Evolutionary conservation across 2,888 invertebrate genomes (phyloP), one percentile per base, ranked within the genome.

Genomic region (Mythimna albipuncta): DNA sequence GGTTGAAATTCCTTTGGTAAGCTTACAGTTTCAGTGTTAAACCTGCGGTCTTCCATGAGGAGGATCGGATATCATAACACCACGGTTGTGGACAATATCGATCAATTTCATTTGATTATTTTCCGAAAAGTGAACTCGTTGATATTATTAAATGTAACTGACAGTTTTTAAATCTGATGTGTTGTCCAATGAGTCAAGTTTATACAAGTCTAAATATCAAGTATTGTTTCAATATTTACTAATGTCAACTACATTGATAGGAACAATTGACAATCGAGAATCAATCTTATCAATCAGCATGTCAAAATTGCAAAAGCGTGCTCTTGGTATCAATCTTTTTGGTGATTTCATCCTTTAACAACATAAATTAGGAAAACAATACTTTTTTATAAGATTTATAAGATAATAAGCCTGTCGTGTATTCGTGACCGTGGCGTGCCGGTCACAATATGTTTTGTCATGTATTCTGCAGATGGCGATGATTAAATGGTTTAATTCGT

Each of bases 11-110:
- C 7, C 35, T 2, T n/a, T 70, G 41, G 9, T n/a, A 1, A 10
- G 47, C n/a, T 26, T 2, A 0, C 11, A 58, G 54, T 77, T 86
- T 82, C 85, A 88, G 85, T 85, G 86, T 84, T 85, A 84, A 89
- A 84, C 85, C 81, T 90, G 85, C 74, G 85, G 85, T 88, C 85
- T 87, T 75, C 80, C 64, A 80, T 67, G 72, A 72, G 66, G 78
- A 84, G 81, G 80, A 84, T 88, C 85, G 81, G 75, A 82, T 87
- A 87, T 89, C 88, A 89, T 86, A 87, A 87, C 85, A 86, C 83
- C 75, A 87, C 79, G 78, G 73, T 62, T 71, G 69, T 87, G 86
- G 74, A 65, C 86, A 86, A 87, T 86, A 86, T 86, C 77, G 86
- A 86, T 86, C 86, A 82, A 76, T 76, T 85, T 85, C 69, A 79